Conservation (phyloP, 2,797 vertebrate species). For the Semaprochilodus insignis region DNA sequence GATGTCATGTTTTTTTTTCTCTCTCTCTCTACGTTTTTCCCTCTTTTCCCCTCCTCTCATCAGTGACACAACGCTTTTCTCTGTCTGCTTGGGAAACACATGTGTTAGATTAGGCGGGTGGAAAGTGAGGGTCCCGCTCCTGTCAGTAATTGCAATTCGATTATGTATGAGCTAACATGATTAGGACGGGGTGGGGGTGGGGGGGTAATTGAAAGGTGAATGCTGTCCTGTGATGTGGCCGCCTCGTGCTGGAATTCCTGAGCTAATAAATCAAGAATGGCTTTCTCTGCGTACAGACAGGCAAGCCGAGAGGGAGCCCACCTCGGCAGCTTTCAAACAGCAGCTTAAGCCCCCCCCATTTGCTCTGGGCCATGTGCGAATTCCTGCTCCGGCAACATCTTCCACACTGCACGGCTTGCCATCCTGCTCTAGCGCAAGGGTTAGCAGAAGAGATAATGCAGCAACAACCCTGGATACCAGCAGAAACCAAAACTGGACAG, state of each 20-base stretch:
- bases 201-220: slow-evolving; percentile 78
- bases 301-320: slow-evolving; percentile 26
- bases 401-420: background rate
- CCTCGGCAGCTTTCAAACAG: slow-evolving; percentile 3
- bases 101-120: slow-evolving; percentile 79
- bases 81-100: slow-evolving; percentile 73
- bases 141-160: slow-evolving; percentile 82
- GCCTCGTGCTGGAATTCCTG: slow-evolving; percentile 74
- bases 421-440: background rate
- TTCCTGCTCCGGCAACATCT: background rate
- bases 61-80: slow-evolving; percentile 65
- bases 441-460: background rate
- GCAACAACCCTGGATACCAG: background rate
- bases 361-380: background rate
- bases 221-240: slow-evolving; percentile 72
- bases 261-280: slow-evolving; percentile 77
- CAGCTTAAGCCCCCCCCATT: slow-evolving; percentile 1
- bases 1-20: slow-evolving; percentile 53
- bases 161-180: slow-evolving; percentile 82
- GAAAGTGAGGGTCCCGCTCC: slow-evolving; percentile 78
- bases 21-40: background rate
- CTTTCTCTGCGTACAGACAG: slow-evolving; percentile 34
- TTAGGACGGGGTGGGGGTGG: slow-evolving; percentile 68
- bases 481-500: background rate
- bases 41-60: slow-evolving; percentile 5